Percentiles rank a stretch among this genome's conserved stretches.
Conservation (phyloP, 2,888 invertebrate species). For the Agonopterix subpropinquella region DNA sequence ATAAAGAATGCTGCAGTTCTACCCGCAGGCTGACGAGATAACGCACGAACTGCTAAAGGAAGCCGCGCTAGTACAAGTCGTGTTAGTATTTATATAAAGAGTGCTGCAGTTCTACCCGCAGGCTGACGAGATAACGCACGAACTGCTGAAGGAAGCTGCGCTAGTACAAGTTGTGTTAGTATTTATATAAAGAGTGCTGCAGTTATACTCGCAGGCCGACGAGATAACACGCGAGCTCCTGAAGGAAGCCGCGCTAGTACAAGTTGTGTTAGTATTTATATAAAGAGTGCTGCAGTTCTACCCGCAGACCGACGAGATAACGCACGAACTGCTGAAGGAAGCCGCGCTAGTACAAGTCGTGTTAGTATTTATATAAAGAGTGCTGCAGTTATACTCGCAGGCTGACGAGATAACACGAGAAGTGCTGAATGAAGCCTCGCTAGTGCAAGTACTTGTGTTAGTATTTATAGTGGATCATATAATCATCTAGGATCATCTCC, state of each 20-base stretch:
- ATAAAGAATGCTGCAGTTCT: slow-evolving; percentile 75
- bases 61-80: slow-evolving; percentile 60
- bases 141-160: slow-evolving; percentile 67
- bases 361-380: slow-evolving; percentile 44
- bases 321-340: slow-evolving; percentile 62
- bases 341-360: slow-evolving; percentile 62
- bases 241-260: slow-evolving; percentile 58
- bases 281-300: slow-evolving; percentile 64
- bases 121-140: slow-evolving; percentile 49
- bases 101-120: slow-evolving; percentile 70
- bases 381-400: slow-evolving; percentile 70
- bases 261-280: slow-evolving; percentile 56
- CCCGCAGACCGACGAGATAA: slow-evolving; percentile 50
- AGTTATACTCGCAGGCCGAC: slow-evolving; percentile 60
- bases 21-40: slow-evolving; percentile 49
- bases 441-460: slow-evolving; percentile 66
- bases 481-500: too few relatives aligned
- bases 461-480: too few relatives aligned
- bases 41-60: slow-evolving; percentile 65
- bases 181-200: slow-evolving; percentile 36
- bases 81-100: slow-evolving; percentile 44
- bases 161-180: slow-evolving; percentile 65
- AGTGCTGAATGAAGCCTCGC: slow-evolving; percentile 63
- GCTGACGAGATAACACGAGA: slow-evolving; percentile 56
- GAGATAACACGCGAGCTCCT: slow-evolving; percentile 68